These are phyloP conservation scores for Verasper variegatus DNA, from an alignment of 2,113 vertebrate species.

Conservation along the genomic window DNA sequence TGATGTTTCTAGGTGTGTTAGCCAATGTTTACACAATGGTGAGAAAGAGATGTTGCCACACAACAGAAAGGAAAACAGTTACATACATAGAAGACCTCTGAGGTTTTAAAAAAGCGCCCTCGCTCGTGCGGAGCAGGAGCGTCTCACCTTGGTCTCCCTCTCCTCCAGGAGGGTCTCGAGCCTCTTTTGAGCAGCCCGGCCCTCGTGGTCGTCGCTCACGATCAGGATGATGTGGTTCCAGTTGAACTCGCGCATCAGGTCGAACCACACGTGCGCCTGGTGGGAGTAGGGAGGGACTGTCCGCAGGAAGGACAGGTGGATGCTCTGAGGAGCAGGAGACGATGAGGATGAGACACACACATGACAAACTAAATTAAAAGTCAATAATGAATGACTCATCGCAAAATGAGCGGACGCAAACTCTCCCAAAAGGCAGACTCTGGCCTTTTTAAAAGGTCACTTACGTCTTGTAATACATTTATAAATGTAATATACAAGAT, in stretches of 20 bases:
- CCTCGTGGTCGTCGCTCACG: slow-evolving; percentile 97
- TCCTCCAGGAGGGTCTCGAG: slow-evolving; percentile 98
- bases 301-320: slow-evolving; percentile 97
- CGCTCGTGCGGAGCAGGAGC: slow-evolving; percentile 38
- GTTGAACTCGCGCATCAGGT: slow-evolving; percentile 98
- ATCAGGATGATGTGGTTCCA: slow-evolving; percentile 99
- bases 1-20: slow-evolving; percentile 91
- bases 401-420: background rate
- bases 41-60: slow-evolving; percentile 94
- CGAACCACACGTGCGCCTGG: slow-evolving; percentile 98
- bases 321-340: slow-evolving; percentile 85
- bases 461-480: background rate
- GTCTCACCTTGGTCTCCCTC: slow-evolving; percentile 96
- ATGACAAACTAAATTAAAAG: no score
- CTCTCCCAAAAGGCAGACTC: background rate
- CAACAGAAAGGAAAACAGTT: slow-evolving; percentile 88
- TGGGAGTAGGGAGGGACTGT: slow-evolving; percentile 98
- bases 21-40: slow-evolving; percentile 94
- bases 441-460: background rate
- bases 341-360: background rate
- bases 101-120: slow-evolving; percentile 40
- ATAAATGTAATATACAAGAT: background rate
- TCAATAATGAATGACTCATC: slow-evolving; percentile 7
- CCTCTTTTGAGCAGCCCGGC: slow-evolving; percentile 96
- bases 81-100: slow-evolving; percentile 83